These are phyloP conservation scores for Virgularia gustaviana DNA, from an alignment of 92 coral and sea anemone species.

Conservation along the genomic window DNA sequence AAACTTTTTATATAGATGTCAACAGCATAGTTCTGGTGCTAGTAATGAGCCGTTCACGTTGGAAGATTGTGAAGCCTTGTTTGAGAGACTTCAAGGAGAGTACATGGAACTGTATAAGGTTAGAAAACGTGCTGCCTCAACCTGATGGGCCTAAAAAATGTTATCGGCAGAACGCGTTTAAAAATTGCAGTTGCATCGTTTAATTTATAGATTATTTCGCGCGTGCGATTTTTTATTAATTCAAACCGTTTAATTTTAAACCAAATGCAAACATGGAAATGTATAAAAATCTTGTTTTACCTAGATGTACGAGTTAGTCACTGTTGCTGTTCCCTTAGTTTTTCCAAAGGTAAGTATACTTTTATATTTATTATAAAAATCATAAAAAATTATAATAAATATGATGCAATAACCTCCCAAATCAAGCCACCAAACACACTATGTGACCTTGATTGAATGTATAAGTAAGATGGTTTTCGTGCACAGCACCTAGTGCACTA, in stretches of 20 bases:
- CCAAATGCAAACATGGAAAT: too few relatives aligned
- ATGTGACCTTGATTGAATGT: too few relatives aligned
- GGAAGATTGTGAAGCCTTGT: conserved; percentile 74
- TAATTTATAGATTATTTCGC: too few relatives aligned
- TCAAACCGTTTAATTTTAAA: too few relatives aligned
- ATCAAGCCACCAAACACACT: too few relatives aligned
- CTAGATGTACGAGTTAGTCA: conserved; percentile 86
- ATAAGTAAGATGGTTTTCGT: too few relatives aligned
- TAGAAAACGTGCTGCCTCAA: too few relatives aligned
- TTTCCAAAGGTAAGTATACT: conserved; percentile 81
- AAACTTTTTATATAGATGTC: conserved; percentile 50
- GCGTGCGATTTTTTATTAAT: too few relatives aligned
- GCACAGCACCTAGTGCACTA: too few relatives aligned
- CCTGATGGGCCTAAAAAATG: too few relatives aligned
- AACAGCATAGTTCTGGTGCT: conserved; percentile 62
- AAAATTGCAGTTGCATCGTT: too few relatives aligned
- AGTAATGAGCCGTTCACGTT: conserved; percentile 58
- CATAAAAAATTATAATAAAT: background rate
- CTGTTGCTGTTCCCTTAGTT: conserved; percentile 85
- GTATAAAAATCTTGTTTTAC: background rate
- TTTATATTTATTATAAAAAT: background rate
- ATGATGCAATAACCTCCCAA: background rate
- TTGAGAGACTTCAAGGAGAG: conserved; percentile 75
- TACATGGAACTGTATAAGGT: conserved; percentile 90
- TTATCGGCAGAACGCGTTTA: too few relatives aligned